A percentile compares a stretch with the other conserved stretches of the same genome.
Conservation (phyloP, 2,113 vertebrate species). For the Mastomys natalensis region DNA sequence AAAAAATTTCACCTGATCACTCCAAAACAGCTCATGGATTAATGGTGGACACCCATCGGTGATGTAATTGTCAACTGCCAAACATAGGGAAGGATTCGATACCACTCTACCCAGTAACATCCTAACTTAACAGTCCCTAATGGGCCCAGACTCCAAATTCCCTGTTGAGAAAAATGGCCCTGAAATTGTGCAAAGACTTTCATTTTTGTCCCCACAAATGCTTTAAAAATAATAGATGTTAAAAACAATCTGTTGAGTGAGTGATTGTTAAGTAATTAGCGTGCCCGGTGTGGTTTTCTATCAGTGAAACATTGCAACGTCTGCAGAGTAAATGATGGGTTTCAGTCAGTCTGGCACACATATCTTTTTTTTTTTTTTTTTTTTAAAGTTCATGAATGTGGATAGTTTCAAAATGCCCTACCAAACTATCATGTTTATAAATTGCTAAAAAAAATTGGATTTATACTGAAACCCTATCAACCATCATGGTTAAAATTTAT, state of each 20-base stretch:
- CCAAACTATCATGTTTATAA: conserved; percentile 43
- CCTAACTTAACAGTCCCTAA: not conserved
- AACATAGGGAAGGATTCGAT: not conserved
- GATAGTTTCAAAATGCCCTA: conserved; percentile 49
- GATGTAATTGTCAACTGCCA: not conserved
- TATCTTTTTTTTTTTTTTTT: not conserved
- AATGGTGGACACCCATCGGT: not conserved
- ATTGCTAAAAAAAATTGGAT: conserved; percentile 38
- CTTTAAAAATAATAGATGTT: conserved; percentile 23
- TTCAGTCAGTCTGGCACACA: conserved; percentile 24
- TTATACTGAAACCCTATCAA: conserved; percentile 57
- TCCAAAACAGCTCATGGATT: conserved; percentile 17
- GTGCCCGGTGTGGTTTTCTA: not conserved
- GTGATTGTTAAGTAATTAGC: conserved; percentile 1
- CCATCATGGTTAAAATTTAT: conserved; percentile 27
- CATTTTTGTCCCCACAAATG: not conserved
- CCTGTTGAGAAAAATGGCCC: not conserved
- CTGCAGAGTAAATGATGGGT: not conserved
- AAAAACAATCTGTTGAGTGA: not conserved
- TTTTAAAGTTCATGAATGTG: conserved; percentile 21
- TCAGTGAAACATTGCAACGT: not conserved
- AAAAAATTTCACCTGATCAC: not conserved
- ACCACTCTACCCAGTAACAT: not conserved
- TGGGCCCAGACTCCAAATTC: conserved; percentile 39
- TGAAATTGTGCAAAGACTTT: conserved; percentile 40